Percentiles rank a stretch among this genome's conserved stretches.
These are phyloP conservation scores for Mormyrus iriodes DNA, from an alignment of 2,113 vertebrate genomes.

Conservation along the genomic window DNA sequence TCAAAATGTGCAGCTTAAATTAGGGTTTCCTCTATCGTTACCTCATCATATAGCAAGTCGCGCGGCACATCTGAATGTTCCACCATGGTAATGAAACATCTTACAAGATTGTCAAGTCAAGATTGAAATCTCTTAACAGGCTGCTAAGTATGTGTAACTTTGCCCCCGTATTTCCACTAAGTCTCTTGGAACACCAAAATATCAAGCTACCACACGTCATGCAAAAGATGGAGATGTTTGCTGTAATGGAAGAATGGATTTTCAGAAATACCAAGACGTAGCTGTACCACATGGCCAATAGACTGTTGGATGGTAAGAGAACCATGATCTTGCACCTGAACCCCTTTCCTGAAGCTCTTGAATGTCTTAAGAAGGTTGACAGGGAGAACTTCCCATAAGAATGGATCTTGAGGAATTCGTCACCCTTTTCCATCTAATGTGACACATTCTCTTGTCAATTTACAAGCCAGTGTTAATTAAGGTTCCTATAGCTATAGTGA, in stretches of 20 bases:
- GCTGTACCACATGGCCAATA: neutral
- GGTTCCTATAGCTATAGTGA: neutral
- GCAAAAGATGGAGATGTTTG: neutral
- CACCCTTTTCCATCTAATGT: neutral
- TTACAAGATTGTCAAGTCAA: neutral
- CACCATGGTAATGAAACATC: neutral
- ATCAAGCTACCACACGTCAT: neutral
- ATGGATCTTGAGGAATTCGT: neutral
- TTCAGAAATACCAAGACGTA: neutral
- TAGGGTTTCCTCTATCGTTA: neutral
- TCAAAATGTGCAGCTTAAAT: neutral
- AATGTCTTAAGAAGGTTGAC: neutral
- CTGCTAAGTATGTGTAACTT: neutral
- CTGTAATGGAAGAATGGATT: neutral
- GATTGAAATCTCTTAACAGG: neutral
- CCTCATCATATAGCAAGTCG: neutral
- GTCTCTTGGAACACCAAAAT: neutral
- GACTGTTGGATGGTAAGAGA: neutral
- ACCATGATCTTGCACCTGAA: neutral
- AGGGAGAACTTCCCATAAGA: neutral
- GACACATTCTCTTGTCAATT: neutral
- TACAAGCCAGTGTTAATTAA: neutral
- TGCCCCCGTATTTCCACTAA: neutral
- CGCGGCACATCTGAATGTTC: neutral
- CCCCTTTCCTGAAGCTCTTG: neutral